Evolutionary conservation across 2,113 vertebrate genomes (phyloP), one percentile per base, ranked within the genome.

Genomic region (Ciconia maguari): DNA sequence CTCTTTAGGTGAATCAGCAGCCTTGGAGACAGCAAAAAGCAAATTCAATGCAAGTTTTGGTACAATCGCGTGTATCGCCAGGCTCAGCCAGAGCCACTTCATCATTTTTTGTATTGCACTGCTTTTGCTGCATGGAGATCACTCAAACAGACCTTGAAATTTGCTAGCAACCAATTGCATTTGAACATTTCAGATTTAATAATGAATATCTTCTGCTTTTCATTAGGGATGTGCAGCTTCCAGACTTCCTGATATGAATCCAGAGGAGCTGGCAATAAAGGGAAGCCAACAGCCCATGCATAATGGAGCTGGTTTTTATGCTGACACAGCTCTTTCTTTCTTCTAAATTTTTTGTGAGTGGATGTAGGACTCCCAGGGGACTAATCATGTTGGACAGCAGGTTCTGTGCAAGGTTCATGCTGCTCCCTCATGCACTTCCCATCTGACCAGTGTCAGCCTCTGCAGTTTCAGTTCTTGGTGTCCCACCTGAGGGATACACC

Each of bases 171-270:
- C 85, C 66, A 94, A 95, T 78, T 89, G 84, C 66, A 81, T 76
- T 87, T 93, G 75, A 93, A 76, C 72, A 77, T 83, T 86, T 87
- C 81, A 66, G 94, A 91, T 94, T 95, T 94, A 97, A 94, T 91
- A 94, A 92, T 65, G 64, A 93, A 36, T 83, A 95, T 94, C 79
- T 91, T 89, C 62, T 90, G 55, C 74, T 92, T 96, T 96, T 94
- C 94, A 90, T 97, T 97, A 96, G 75, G 49, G 34, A 78, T 92
- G 64, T 90, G 66, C 80, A 84, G 42, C 90, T 96, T 91, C 54
- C 85, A 91, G 91, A 51, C 71, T 87, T 95, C 72, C 84, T 96
- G 79, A 85, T 91, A 64, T 54, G 94, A 95, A 96, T 94, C 91
- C 69, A 93, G 92, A 96, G 70, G 64, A 97, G 62, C 85, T 90